phyloP scores from a whole-genome alignment of 2,113 vertebrate species.

The Brienomyrus longianalis region DNA sequence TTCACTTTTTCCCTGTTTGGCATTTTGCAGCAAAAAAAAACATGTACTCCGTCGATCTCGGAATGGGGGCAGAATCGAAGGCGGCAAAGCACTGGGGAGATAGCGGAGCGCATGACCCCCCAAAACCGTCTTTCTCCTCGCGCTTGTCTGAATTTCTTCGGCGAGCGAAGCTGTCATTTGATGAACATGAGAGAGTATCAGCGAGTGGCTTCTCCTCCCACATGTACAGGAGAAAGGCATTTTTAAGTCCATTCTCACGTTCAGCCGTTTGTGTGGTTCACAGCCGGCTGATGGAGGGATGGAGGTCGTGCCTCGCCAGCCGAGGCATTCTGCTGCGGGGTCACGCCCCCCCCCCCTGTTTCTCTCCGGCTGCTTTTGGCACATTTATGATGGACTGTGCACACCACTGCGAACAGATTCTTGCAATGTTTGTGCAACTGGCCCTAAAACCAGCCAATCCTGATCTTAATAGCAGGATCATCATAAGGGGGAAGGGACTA shows the following conservation, averaged over 20 bases:
- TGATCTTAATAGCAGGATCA: neutral
- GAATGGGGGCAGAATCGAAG: neutral
- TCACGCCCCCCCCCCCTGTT: neutral
- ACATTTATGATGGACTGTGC: neutral
- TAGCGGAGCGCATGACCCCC: neutral
- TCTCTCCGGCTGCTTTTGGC: neutral
- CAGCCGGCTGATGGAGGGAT: neutral
- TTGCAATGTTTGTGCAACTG: neutral
- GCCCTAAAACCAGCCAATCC: neutral
- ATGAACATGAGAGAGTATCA: neutral
- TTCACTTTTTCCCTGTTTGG: neutral
- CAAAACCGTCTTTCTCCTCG: neutral
- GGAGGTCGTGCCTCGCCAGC: neutral
- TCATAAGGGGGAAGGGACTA: neutral
- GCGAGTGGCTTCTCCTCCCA: neutral
- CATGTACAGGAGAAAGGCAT: neutral
- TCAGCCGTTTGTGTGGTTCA: neutral
- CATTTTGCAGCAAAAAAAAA: neutral
- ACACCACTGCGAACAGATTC: neutral
- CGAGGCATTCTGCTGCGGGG: neutral
- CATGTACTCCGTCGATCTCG: neutral
- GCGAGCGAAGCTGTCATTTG: neutral
- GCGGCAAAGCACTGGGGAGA: neutral
- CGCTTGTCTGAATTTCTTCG: neutral
- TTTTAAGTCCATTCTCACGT: neutral